These are phyloP conservation scores for Pelvicachromis taeniatus DNA, from an alignment of 2,113 vertebrate genomes.

Conservation along the genomic window DNA sequence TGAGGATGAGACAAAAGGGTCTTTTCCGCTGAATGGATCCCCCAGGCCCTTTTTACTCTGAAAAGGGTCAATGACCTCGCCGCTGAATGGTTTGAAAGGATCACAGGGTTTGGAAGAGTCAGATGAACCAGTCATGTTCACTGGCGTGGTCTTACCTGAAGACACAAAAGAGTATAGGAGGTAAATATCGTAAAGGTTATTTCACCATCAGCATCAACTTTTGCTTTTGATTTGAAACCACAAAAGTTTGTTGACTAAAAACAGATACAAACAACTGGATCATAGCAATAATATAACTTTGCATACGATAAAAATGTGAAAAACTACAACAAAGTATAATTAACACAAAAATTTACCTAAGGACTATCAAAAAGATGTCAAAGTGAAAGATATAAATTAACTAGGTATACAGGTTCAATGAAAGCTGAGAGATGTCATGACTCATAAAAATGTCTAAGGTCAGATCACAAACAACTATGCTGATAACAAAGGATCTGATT, in stretches of 20 bases:
- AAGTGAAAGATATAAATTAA: background rate
- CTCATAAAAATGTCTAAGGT: background rate
- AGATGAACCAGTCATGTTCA: constrained; percentile 80
- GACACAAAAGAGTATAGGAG: constrained; percentile 53
- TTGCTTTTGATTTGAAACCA: background rate
- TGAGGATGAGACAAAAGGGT: constrained; percentile 85
- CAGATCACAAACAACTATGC: background rate
- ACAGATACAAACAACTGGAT: background rate
- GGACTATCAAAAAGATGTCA: background rate
- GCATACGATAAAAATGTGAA: background rate
- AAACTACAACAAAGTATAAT: background rate
- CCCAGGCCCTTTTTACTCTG: constrained; percentile 90
- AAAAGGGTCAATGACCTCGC: constrained; percentile 85
- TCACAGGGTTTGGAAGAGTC: constrained; percentile 85
- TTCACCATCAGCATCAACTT: background rate
- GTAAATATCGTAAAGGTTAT: background rate
- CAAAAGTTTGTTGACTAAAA: background rate
- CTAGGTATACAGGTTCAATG: background rate
- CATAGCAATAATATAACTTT: background rate
- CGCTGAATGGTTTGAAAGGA: constrained; percentile 91
- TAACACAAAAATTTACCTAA: background rate
- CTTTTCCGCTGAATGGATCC: constrained; percentile 98
- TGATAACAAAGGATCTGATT: background rate
- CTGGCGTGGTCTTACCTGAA: constrained; percentile 93
- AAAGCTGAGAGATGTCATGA: background rate